These are phyloP conservation scores for Cyprinodon diabolis DNA, from an alignment of 2,797 vertebrate genomes.

Conservation along the genomic window DNA sequence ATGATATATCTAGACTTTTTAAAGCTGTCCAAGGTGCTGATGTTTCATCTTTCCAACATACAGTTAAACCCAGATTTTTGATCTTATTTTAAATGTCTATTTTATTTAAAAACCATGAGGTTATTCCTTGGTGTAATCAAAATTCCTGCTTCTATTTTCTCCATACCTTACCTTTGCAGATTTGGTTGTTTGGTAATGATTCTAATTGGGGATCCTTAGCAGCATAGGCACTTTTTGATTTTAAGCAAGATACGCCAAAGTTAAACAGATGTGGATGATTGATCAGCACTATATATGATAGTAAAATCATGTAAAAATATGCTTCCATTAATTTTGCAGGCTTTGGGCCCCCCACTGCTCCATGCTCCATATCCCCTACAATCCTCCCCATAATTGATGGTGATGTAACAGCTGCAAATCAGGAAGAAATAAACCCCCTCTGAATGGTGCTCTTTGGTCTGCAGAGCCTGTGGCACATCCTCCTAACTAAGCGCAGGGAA, in stretches of 20 bases:
- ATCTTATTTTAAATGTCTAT: too few species aligned
- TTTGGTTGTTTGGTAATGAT: not conserved
- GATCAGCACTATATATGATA: not conserved
- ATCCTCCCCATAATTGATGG: constrained; percentile 30
- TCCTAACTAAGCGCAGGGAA: not conserved
- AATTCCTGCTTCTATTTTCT: not conserved
- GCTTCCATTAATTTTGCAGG: not conserved
- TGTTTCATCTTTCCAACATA: too few species aligned
- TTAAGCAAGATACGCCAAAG: not conserved
- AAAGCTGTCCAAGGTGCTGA: too few species aligned
- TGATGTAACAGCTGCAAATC: constrained; percentile 52
- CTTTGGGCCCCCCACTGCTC: constrained; percentile 1
- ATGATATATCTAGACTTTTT: too few species aligned
- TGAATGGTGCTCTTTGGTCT: constrained; percentile 41
- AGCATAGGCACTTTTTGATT: too few species aligned
- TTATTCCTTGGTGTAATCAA: not conserved
- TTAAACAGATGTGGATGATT: not conserved
- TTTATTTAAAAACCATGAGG: not conserved
- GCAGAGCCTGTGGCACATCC: constrained; percentile 34
- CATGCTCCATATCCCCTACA: constrained; percentile 35
- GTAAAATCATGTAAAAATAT: not conserved
- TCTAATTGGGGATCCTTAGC: not conserved
- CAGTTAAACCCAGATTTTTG: too few species aligned
- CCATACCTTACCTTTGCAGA: not conserved
- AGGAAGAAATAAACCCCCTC: constrained; percentile 24